Base-by-base conservation (phyloP, 1,140 invertebrate species). In the Pinna nobilis region DNA sequence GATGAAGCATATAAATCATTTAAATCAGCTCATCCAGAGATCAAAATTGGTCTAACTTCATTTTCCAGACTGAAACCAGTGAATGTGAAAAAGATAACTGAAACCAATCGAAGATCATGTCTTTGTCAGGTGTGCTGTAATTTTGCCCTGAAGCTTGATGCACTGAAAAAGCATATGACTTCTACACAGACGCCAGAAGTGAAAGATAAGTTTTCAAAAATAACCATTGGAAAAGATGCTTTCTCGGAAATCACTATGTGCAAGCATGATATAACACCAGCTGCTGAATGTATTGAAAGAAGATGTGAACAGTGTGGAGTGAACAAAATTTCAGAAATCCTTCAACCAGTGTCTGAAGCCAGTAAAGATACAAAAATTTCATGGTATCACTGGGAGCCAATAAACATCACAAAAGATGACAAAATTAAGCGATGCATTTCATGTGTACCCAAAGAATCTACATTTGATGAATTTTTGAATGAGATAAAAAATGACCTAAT, bases 101-200 rank as follows among this genome's bases (percentile, higher is more conserved):
- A 76, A 44, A 76, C 68, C 7, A 76, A 59, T 50, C 55, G 75
- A 15, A 67, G 59, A 49, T 68, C 70, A 7, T 73, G 75, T 49
- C 39, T 76, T 25, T 76, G 74, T 28, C 70, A 72, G 32, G 35
- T 68, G 23, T 77, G 70, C 53, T 77, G 76, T 37, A 77, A 77
- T 44, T 15, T 74, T 25, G 76, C 70, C 2, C 59, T 74, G 28
- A 77, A 77, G 60, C 28, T 51, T 41, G 70, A 73, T 30, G 76
- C 70, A 57, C 47, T 73, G n/a, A 61, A 20, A n/a, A 68, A 3
- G 9, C 9, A 67, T 18, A 41, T 32, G 30, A 65, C 20, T 25
- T 25, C 4, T 9, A 9, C 7, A 25, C 15, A 23, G 9, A 13
- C 47, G 33, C n/a, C 2, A 20, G 5, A 60, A 18, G n/a, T n/a